Base-by-base conservation (phyloP, 2,113 vertebrate genomes). In the Gulo gulo region DNA sequence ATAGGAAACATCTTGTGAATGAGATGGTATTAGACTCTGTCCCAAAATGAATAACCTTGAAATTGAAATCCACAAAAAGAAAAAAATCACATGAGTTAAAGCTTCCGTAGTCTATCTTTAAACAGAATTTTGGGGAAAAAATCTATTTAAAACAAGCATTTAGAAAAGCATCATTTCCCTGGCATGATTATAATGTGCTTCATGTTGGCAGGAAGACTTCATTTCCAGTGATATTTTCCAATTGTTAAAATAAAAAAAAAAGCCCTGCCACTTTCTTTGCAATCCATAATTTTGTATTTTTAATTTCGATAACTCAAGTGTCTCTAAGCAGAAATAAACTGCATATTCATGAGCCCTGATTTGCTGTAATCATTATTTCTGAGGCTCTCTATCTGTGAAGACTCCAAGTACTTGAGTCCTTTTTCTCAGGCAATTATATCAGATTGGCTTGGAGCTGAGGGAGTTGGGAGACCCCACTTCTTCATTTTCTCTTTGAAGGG, bases 321-420 rank as follows among this genome's bases (percentile, higher is more conserved):
- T 98, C 98, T 98, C 97, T 98, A 96, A 98, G 98, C 98, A 98
- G 93, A 98, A 98, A 97, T 97, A 98, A 97, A 52, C 97, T 98
- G 95, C 98, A 98, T 99, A 99, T 98, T 98, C 98, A 98, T 98
- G 98, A 98, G 96, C 81, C 78, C 90, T 98, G 97, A 98, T 98
- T 98, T 98, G 97, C 97, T 98, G 94, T 82, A 97, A 98, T 98
- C 98, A 98, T 98, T 98, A 98, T 98, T 98, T 98, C 98, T 98
- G 74, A 97, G 95, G n/a, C 97, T 98, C 93, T 97, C 50, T 98
- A 98, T 98, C 98, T 97, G 88, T 93, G 97, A 98, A 98, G 97
- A 97, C 93, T 98, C 95, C 69, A 98, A 97, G 84, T 92, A 95
- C 96, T 98, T 96, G n/a, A 97, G 85, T 97, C 94, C 87, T 94